These are phyloP conservation scores for Peromyscus eremicus DNA, from an alignment of 2,797 vertebrate genomes.

Conservation along the genomic window DNA sequence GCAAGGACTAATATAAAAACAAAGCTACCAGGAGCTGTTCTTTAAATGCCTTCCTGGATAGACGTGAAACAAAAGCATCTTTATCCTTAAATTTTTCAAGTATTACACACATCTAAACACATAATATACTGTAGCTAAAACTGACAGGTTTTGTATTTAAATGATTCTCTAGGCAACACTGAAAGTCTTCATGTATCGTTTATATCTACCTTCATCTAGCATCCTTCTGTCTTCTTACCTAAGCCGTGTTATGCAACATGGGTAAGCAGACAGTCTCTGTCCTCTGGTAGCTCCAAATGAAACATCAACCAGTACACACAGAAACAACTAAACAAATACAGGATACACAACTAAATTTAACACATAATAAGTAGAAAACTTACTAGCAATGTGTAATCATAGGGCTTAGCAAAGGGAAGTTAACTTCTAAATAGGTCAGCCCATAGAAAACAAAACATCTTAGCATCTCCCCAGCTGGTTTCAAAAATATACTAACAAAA, in stretches of 20 bases:
- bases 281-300: neutral
- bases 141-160: neutral
- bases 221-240: neutral
- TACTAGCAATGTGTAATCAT: neutral
- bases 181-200: neutral
- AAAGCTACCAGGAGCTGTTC: neutral
- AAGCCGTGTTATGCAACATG: neutral
- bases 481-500: conserved; percentile 59
- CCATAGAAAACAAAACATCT: conserved; percentile 47
- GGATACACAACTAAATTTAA: neutral
- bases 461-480: conserved; percentile 18
- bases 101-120: neutral
- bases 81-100: neutral
- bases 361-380: neutral
- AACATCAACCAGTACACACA: neutral
- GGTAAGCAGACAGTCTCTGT: neutral
- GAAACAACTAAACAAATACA: neutral
- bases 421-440: conserved; percentile 45
- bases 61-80: neutral
- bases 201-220: neutral
- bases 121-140: neutral
- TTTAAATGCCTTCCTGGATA: conserved; percentile 13
- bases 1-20: neutral
- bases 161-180: neutral
- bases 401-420: neutral